Evolutionary conservation across 2,113 vertebrate genomes (phyloP).

Genomic region (Neodon shergylaensis): DNA sequence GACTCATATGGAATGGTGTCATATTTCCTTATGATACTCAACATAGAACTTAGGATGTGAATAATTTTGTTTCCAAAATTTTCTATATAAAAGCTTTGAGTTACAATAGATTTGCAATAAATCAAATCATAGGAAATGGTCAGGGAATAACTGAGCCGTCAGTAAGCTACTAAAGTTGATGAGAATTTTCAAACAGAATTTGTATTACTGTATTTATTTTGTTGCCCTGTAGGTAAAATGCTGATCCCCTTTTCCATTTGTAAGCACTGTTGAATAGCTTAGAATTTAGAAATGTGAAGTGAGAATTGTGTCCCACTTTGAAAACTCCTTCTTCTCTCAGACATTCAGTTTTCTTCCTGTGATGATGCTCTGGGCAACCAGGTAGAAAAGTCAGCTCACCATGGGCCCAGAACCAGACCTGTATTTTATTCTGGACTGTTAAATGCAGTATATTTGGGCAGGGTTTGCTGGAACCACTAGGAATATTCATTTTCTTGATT

Average conservation of each 20-base stretch:
- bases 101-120: background rate
- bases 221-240: slow-evolving; percentile 17
- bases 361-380: background rate
- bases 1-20: background rate
- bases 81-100: background rate
- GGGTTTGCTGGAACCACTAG: slow-evolving; percentile 27
- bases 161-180: background rate
- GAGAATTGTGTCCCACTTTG: background rate
- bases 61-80: background rate
- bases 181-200: background rate
- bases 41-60: background rate
- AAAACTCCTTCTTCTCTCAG: slow-evolving; percentile 18
- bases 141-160: background rate
- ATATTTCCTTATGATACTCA: background rate
- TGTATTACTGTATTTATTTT: slow-evolving; percentile 42
- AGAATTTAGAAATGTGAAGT: slow-evolving; percentile 31
- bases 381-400: background rate
- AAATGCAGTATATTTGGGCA: background rate
- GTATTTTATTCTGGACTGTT: background rate
- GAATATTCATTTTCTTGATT: slow-evolving; percentile 66
- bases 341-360: background rate
- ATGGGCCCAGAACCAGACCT: background rate
- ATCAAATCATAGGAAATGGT: background rate
- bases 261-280: background rate
- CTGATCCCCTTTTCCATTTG: background rate